These are phyloP conservation scores for Botrylloides violaceus DNA, from an alignment of 23 tunicate species.

Conservation along the genomic window DNA sequence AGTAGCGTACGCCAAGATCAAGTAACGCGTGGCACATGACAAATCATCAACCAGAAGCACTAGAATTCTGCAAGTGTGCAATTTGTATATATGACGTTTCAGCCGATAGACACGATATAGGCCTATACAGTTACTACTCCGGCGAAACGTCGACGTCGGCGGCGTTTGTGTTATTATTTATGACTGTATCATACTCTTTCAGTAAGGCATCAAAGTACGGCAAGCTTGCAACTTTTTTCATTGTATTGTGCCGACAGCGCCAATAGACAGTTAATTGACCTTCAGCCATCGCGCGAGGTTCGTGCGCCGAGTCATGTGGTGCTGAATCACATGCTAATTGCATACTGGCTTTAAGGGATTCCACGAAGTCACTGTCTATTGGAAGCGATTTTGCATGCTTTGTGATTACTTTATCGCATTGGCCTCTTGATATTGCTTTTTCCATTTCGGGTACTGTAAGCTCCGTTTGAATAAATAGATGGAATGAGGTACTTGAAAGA, in stretches of 20 bases:
- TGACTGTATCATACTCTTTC: background rate
- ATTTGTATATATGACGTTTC: no score
- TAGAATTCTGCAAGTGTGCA: no score
- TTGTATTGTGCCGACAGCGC: background rate
- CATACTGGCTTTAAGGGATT: background rate
- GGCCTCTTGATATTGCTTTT: background rate
- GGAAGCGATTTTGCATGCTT: background rate
- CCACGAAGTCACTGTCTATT: background rate
- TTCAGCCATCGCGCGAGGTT: background rate
- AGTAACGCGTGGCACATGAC: no score
- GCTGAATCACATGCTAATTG: background rate
- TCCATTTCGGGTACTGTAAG: constrained; percentile 26
- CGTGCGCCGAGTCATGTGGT: background rate
- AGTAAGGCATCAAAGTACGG: background rate
- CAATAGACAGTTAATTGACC: background rate
- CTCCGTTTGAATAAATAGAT: constrained; percentile 38
- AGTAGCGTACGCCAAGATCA: no score
- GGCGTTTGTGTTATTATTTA: background rate
- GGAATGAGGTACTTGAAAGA: constrained; percentile 28
- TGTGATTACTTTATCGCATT: background rate
- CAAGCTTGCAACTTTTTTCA: constrained; percentile 10
- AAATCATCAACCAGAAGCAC: no score
- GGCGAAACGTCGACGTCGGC: background rate
- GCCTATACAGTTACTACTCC: no score
- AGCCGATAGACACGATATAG: no score